Evolutionary conservation across 1,140 invertebrate genomes (phyloP), one percentile per base, ranked within the genome.

Genomic region (Lamellibrachia luymesi): DNA sequence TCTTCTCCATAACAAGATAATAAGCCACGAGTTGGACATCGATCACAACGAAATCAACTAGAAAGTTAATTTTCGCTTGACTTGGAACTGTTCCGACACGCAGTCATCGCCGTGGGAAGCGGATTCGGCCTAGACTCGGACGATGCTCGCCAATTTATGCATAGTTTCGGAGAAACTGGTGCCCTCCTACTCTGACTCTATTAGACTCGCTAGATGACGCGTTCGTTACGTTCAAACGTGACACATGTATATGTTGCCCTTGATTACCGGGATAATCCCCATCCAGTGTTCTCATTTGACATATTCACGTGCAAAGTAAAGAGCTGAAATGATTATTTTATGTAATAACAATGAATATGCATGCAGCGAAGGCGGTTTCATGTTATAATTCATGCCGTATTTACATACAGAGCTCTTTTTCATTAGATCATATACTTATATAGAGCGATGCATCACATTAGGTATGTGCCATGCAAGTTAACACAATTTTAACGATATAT

Each of bases 11-110:
- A 80, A 80, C 64, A 10, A 22, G 64, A 80, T 80, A 80, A 80
- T 22, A 80, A 80, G 64, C 64, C 13, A 22, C 64, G 64, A 80
- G 64, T 22, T 80, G 25, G 64, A 80, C 64, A 80, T 80, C 64
- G 64, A 80, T 80, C 64, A 80, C 64, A 80, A 80, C 17, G 64
- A 80, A 80, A 80, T 80, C 64, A 80, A 80, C 64, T 80, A 80
- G 64, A 80, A 80, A 80, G 64, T 80, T 80, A 80, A 80, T 80
- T 80, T 80, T 80, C 64, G 64, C 64, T 80, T 80, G 64, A 80
- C 64, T 80, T 80, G 64, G 64, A 80, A 80, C 64, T 80, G 64
- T 80, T 80, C 64, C 13, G 64, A 80, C 64, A 80, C 64, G 64
- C 64, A 22, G 64, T 17, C 64, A 80, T 2, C 64, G 64, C 8